Evolutionary conservation across 2,797 vertebrate genomes (phyloP).

Genomic region (Morelia viridis): DNA sequence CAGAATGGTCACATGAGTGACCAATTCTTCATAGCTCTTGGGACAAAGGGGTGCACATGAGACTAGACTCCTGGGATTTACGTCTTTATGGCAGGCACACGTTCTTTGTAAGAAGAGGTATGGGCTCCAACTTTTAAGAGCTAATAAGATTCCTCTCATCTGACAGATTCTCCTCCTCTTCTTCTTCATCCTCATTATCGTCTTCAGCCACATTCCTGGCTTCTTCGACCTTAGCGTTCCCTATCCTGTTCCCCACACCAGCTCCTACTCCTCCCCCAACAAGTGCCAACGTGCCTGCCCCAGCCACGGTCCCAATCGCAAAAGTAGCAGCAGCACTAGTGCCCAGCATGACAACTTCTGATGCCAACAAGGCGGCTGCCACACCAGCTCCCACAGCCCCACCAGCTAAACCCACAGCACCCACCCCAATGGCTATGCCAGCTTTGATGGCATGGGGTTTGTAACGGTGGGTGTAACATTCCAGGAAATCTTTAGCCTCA

Average conservation of each 20-base stretch:
- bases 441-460: slow-evolving; percentile 26
- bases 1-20: neutral
- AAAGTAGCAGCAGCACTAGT: slow-evolving; percentile 28
- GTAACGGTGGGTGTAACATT: slow-evolving; percentile 23
- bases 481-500: slow-evolving; percentile 12
- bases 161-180: slow-evolving; percentile 7
- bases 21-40: neutral
- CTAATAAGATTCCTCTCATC: slow-evolving; percentile 10
- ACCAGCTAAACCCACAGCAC: slow-evolving; percentile 37
- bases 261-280: slow-evolving; percentile 45
- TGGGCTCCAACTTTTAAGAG: neutral
- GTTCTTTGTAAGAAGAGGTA: neutral
- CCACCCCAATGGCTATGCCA: slow-evolving; percentile 29
- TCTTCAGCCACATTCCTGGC: neutral
- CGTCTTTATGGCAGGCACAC: neutral
- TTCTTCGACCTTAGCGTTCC: neutral
- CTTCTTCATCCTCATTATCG: neutral
- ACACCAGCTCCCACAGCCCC: slow-evolving; percentile 40
- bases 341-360: slow-evolving; percentile 17
- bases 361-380: slow-evolving; percentile 33
- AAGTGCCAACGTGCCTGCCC: slow-evolving; percentile 18
- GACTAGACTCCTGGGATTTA: neutral
- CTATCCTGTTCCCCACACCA: slow-evolving; percentile 23
- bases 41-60: neutral
- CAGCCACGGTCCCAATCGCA: slow-evolving; percentile 30